Base-by-base conservation (phyloP, 2,113 vertebrate genomes). In the Xerus inauris region DNA sequence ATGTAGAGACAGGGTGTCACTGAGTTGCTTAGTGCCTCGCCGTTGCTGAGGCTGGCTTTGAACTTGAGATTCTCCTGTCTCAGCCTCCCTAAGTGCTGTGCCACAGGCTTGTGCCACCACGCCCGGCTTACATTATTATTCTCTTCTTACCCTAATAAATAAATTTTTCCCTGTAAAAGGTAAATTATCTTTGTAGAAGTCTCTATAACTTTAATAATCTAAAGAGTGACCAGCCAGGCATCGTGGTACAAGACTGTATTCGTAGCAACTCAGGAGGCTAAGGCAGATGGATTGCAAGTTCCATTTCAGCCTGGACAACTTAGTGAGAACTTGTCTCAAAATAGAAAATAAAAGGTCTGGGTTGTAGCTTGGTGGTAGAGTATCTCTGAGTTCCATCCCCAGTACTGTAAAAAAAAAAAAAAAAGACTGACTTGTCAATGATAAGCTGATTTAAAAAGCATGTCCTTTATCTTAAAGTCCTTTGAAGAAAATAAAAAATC, bases 381-480 rank as follows among this genome's bases (percentile, higher is more conserved):
- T 5, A 30, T 69, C 65, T 12, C 64, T 69, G 65, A 17, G 17
- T 67, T 67, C 65, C 30, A 67, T 67, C 32, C 65, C 65, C 32
- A n/a, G 16, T 69, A n/a, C 65, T 19, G 35, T 89, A 69, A 86
- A 73, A 49, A 91, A 85, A 82, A 67, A 49, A 91, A 67, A 67
- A n/a, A 86, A 86, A 73, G 57, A 91, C 45, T 91, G 86, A 83
- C 59, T 96, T 85, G 59, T 73, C 85, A 83, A 64, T 81, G 82
- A 91, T 93, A 95, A 96, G 75, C 96, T 94, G 91, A 96, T 83
- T 97, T 94, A 5, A 93, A 96, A 96, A 87, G 67, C 35, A 45
- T 85, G 35, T 59, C 32, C 84, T 96, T 94, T 91, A 96, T 94
- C 47, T 87, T 91, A 62, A 95, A 20, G 35, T 71, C n/a, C 85